Evolutionary conservation across 2,888 invertebrate species (phyloP), one percentile per base, ranked within the genome.

Genomic region (Labia minor): DNA sequence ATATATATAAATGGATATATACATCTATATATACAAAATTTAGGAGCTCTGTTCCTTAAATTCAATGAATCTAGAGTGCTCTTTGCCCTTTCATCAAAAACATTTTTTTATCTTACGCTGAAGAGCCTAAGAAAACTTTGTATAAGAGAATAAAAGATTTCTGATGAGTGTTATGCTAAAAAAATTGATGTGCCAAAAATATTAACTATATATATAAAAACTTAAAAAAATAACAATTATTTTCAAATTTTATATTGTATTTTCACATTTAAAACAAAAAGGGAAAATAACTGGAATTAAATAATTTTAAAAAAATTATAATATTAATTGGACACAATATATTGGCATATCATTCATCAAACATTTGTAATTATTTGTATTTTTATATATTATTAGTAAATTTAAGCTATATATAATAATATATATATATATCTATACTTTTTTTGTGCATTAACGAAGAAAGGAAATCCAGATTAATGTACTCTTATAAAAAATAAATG

Each of bases 311-410:
- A 49, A 2, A 49, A 11, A n/a, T 11, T n/a, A 16, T 49, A 16
- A 49, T 49, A 49, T 49, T 49, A 8, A 26, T 33, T 11, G 49
- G n/a, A 49, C 49, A 49, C 16, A 49, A 49, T 49, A 49, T n/a
- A n/a, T 49, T 49, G 49, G 49, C 49, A 49, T 49, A 49, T n/a
- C 14, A 49, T 49, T 49, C 49, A n/a, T 49, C 49, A 49, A 49
- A 3, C 16, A 49, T 49, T 49, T 49, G 49, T 49, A 49, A 49
- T 49, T 49, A 49, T 49, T 49, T 49, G 49, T 49, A 49, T 49
- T 49, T 49, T 49, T 49, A 49, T n/a, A n/a, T 49, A 49, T 49
- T 49, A 49, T 49, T 49, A 49, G n/a, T 26, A 26, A 6, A 26
- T 26, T 26, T 49, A 49, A 49, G 49, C 49, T 49, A 49, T n/a